Evolutionary conservation across 2,888 invertebrate species (phyloP), one percentile per base, ranked within the genome.

Genomic region (Rambutsinella grinnellia): DNA sequence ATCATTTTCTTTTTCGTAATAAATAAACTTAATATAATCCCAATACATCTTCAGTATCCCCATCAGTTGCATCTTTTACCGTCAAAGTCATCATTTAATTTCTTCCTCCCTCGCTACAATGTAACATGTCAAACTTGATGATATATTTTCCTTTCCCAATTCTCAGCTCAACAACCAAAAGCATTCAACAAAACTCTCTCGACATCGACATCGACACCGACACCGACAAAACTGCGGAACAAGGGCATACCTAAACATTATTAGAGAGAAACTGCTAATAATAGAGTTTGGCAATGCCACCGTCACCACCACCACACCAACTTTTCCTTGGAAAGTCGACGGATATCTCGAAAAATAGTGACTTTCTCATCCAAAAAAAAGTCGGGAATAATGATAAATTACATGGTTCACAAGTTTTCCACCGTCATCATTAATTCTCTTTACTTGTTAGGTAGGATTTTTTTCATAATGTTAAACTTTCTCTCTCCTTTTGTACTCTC

Each of bases 361-460:
- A n/a, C n/a, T n/a, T n/a, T n/a, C n/a, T n/a, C n/a, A n/a, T n/a
- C n/a, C n/a, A n/a, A n/a, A n/a, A n/a, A n/a, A n/a, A n/a, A n/a
- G n/a, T n/a, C n/a, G n/a, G n/a, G n/a, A n/a, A 65, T 65, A 65
- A 71, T 71, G 71, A 71, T 71, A 71, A 71, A 71, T 71, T 71
- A 71, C 71, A 71, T 51, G 71, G 71, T 71, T 65, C 71, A 71
- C 57, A 57, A 61, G 57, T 65, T n/a, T 71, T 53, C 63, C 63
- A 71, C 71, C 54, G 60, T 71, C 62, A 65, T 71, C 71, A 71
- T 71, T 71, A 71, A 71, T 71, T 71, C 49, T 47, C 71, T 57
- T 63, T n/a, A n/a, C n/a, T n/a, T n/a, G n/a, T n/a, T 19, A 13
- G 3, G 15, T 19, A n/a, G 47, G 19, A n/a, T 47, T 47, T 13